Evolutionary conservation across 2,113 vertebrate species (phyloP), one percentile per base, ranked within the genome.

Genomic region (Galbula dea): DNA sequence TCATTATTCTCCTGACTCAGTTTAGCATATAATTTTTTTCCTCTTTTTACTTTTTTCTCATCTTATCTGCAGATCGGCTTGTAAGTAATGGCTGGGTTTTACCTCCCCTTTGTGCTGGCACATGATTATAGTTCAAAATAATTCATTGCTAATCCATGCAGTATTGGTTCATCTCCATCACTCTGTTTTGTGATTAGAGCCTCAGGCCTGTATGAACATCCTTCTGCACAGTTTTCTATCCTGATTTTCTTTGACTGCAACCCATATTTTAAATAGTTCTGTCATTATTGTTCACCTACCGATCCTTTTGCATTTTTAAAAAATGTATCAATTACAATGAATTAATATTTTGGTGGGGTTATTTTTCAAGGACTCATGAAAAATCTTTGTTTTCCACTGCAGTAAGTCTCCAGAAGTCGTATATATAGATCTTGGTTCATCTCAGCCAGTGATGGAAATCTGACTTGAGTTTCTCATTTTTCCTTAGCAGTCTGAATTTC

Each of bases 101-200:
- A 92, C 96, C 94, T 97, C 94, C 93, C 90, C 96, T 96, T 96
- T 95, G 93, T 97, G 97, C 94, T 96, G 92, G 95, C 95, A 95
- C 94, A 95, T 97, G 97, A 98, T 97, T 97, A 94, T 89, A 71
- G 95, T 97, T 97, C 95, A 98, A 94, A 98, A 97, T 97, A 98
- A 98, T 97, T 98, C 97, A 97, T 97, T 95, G 95, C 96, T 98
- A 98, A 98, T 98, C 97, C 97, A 97, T 97, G 96, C 97, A 97
- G 97, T 97, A 97, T 97, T 96, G 97, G 97, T 97, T 97, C 97
- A 94, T 97, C 97, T 97, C 96, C 96, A 97, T 97, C 96, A 96
- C 94, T 97, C 96, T 96, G 93, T 95, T 96, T 97, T 96, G 94
- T 96, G 96, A 98, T 97, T 97, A 97, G 97, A 97, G 97, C 97